Conservation (phyloP, 1,140 invertebrate genomes). For the Copidosoma floridanum region DNA sequence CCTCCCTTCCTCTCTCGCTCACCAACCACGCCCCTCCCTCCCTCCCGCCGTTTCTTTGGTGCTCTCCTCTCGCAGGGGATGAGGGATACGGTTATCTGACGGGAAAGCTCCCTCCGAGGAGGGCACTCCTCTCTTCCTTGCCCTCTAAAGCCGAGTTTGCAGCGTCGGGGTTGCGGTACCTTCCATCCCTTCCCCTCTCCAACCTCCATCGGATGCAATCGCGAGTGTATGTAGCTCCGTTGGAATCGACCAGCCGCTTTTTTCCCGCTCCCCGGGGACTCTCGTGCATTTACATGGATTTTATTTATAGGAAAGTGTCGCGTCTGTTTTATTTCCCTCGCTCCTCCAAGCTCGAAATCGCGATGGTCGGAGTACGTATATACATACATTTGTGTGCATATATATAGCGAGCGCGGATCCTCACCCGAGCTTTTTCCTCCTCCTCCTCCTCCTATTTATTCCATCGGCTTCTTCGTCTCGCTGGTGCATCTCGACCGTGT, state of each 20-base stretch:
- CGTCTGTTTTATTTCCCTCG: neutral
- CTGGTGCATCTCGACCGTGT: no score
- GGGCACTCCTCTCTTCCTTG: neutral
- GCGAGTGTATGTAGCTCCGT: constrained; percentile 21
- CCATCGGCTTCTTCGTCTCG: no score
- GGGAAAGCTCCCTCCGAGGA: neutral
- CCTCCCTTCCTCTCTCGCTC: constrained; percentile 49
- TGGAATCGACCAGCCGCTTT: no score
- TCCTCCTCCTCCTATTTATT: no score
- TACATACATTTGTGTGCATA: no score
- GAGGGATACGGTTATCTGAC: no score
- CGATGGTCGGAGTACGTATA: no score
- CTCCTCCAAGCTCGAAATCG: constrained; percentile 13
- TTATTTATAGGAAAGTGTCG: constrained; percentile 30
- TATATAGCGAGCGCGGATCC: no score
- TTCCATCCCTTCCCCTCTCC: neutral
- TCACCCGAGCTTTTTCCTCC: no score
- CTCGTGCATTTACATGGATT: constrained; percentile 28
- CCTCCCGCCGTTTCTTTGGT: constrained; percentile 34
- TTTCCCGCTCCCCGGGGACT: no score
- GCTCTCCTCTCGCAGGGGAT: constrained; percentile 26
- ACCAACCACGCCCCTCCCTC: constrained; percentile 34
- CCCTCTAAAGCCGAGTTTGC: no score
- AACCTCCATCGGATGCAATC: neutral
- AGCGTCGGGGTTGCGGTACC: neutral